Base-by-base conservation (phyloP, 2,797 vertebrate genomes). In the Sebastes cheni region DNA sequence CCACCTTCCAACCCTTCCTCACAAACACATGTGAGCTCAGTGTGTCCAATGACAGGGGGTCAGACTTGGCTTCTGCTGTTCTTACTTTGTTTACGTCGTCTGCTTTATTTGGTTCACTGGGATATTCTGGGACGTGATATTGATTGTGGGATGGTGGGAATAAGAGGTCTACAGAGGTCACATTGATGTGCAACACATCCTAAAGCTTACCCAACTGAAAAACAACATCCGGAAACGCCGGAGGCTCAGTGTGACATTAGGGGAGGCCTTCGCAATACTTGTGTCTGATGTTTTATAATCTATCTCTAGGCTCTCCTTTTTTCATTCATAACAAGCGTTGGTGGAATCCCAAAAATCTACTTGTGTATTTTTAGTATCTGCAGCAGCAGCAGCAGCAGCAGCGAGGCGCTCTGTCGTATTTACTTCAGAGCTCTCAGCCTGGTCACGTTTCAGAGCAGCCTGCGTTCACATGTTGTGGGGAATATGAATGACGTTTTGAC, bases 401-500 rank as follows among this genome's bases (percentile, higher is more conserved):
- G 72, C 81, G 27, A 75, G 67, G 79, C 76, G 87, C 89, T 86
- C 86, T n/a, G 78, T 88, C 86, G 81, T 12, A 92, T 94, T 94
- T 93, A 91, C 91, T 92, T 92, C 86, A 79, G 59, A 78, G 86
- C 83, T 75, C 84, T 67, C 86, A 83, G 89, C 80, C 71, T 34
- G 75, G 89, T 93, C 92, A 93, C 90, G 90, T 92, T 92, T 91
- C 83, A 81, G 4, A 55, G 84, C 83, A 89, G 85, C 81, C 59
- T 65, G 80, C 75, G 1, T 90, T 92, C 84, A 85, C 60, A 27
- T 67, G 72, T 29, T 10, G 61, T 42, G 30, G n/a, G 76, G 78
- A 84, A 34, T 4, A 50, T 10, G 6, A 36, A 20, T 2, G 32
- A 39, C 18, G 2, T 54, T 61, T 55, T 50, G 20, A 56, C 6